Conservation (phyloP, 2,888 invertebrate species). For the Hetaerina titia region DNA sequence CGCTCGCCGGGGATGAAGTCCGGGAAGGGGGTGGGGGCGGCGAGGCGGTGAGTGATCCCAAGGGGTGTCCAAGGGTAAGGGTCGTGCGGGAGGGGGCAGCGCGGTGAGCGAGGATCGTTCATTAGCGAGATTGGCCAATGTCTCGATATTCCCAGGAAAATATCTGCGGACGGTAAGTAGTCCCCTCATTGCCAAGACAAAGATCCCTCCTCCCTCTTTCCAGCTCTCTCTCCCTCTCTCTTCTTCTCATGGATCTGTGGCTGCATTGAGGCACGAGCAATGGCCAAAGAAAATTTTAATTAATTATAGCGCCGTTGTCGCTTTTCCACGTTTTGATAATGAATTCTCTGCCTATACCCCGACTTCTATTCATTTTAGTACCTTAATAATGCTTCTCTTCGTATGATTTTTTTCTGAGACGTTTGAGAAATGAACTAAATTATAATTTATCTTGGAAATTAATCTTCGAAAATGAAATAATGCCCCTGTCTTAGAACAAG, state of each 20-base stretch:
- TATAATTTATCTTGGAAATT: neutral
- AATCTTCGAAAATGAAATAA: neutral
- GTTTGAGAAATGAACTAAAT: neutral
- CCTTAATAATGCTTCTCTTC: neutral
- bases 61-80: neutral
- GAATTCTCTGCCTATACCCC: neutral
- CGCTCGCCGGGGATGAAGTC: neutral
- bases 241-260: neutral
- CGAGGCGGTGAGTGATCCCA: neutral
- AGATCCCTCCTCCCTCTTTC: neutral
- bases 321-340: neutral
- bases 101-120: neutral
- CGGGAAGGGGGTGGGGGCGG: neutral
- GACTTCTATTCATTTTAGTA: neutral
- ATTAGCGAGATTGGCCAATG: constrained; percentile 41
- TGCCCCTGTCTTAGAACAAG: too few relatives aligned
- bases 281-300: neutral
- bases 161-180: constrained; percentile 24
- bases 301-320: neutral
- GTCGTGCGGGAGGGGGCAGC: neutral
- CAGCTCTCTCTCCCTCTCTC: neutral
- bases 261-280: constrained; percentile 1
- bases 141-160: constrained; percentile 27
- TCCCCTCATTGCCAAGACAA: neutral
- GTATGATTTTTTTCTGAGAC: neutral